Base-by-base conservation (phyloP, 2,888 invertebrate genomes). In the Harpagoxenus sublaevis region DNA sequence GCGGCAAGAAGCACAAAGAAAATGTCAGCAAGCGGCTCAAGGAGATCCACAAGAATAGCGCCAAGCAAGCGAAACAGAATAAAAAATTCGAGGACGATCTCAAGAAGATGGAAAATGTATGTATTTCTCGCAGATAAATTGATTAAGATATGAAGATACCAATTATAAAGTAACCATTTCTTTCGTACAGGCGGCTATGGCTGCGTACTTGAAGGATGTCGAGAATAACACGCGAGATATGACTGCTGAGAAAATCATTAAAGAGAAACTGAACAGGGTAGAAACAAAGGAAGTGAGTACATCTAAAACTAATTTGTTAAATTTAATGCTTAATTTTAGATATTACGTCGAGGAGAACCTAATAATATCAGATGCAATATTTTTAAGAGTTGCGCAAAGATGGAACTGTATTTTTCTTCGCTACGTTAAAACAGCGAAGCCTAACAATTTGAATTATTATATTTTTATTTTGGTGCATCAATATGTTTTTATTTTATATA, bases 1-100 rank as follows among this genome's bases (percentile, higher is more conserved):
- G 97, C 95, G 99, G 99, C 8, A 98, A 98, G 94, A 96, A 98
- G 48, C 99, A 99, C 95, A 98, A 99, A 94, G 97, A 98, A 94
- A 98, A 97, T 97, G 98, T 99, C 45, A 97, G 97, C 84, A 98
- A 98, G 93, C 97, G 97, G 86, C 97, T 99, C 88, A 97, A 97
- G 88, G 97, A 97, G 89, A 98, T 99, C 87, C 97, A 97, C 86
- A 98, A 98, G 93, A 97, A 97, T 92, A 98, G 98, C 94, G 96
- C 97, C 5, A 97, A 98, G 92, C 97, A 98, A 77, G 97, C 97
- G 86, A 97, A 97, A 92, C 97, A 97, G 89, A 96, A 97, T 88
- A 96, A 97, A 88, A 98, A 98, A 95, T 96, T 97, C 92, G 97
- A 98, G 93, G 96, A 96, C 89, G 97, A 98, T 85, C 96, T 99